These are phyloP conservation scores for Trachymyrmex cornetzi DNA, from an alignment of 1,140 invertebrate genomes.

Conservation along the genomic window DNA sequence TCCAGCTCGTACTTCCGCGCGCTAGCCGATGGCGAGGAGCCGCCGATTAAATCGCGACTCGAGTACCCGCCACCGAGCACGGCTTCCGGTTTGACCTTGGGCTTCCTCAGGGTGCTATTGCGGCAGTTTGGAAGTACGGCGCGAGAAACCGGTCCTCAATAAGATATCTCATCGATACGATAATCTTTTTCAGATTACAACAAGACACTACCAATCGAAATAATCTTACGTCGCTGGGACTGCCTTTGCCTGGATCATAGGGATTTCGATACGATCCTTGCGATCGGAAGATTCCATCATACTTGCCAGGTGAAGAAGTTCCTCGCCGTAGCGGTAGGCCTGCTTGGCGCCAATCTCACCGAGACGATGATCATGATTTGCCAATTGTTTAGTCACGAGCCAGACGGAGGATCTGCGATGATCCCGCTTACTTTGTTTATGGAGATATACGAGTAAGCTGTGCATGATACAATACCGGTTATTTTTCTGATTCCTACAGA, in stretches of 20 bases:
- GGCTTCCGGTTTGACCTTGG: conserved; percentile 91
- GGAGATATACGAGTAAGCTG: conserved; percentile 88
- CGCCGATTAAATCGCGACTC: conserved; percentile 92
- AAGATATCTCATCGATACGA: not conserved
- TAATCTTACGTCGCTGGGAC: conserved; percentile 80
- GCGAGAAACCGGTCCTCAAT: not conserved
- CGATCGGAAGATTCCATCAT: conserved; percentile 82
- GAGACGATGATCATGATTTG: conserved; percentile 94
- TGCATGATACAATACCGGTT: not conserved
- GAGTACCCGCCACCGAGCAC: conserved; percentile 89
- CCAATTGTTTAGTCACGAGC: conserved; percentile 93
- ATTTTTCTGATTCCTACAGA: no score
- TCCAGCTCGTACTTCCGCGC: conserved; percentile 93
- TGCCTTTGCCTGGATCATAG: conserved; percentile 81
- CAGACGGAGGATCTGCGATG: conserved; percentile 93
- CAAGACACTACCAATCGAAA: conserved; percentile 79
- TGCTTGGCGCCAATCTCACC: conserved; percentile 82
- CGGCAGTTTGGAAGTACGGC: conserved; percentile 89
- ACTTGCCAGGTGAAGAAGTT: conserved; percentile 85
- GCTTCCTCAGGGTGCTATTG: conserved; percentile 92
- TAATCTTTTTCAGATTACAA: conserved; percentile 80
- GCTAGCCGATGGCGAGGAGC: conserved; percentile 89
- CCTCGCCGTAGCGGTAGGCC: conserved; percentile 82
- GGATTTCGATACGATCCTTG: conserved; percentile 81
- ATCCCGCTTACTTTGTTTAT: conserved; percentile 91